These are phyloP conservation scores for Sarcophilus harrisii DNA, from an alignment of 2,797 vertebrate genomes.

Conservation along the genomic window DNA sequence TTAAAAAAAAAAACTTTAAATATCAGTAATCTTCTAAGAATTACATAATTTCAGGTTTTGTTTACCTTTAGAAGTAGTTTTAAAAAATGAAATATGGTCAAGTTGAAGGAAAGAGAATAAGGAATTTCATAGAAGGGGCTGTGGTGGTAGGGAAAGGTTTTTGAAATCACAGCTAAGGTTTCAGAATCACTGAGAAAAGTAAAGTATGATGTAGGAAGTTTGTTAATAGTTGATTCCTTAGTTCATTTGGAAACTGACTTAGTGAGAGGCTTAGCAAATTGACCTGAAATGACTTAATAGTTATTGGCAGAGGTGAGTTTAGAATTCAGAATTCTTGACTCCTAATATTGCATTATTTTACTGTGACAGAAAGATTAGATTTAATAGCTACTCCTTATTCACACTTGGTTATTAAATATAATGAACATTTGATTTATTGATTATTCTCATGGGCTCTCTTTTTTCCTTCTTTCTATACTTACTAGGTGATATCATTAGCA, in stretches of 20 bases:
- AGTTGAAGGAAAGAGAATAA: background rate
- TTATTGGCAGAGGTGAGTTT: background rate
- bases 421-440: background rate
- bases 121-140: background rate
- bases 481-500: background rate
- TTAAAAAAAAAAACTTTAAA: background rate
- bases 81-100: background rate
- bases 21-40: background rate
- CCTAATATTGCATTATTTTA: background rate
- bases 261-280: background rate
- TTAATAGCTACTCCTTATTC: background rate
- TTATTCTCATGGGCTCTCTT: background rate
- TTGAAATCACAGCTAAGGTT: background rate
- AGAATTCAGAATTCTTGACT: background rate
- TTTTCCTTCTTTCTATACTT: background rate
- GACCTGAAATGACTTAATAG: background rate
- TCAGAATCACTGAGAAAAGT: background rate
- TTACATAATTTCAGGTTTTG: background rate
- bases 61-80: background rate
- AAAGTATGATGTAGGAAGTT: background rate
- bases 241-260: background rate
- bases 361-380: background rate
- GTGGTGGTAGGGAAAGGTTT: background rate
- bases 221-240: background rate
- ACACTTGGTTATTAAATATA: background rate